phyloP scores from a whole-genome alignment of 2,888 invertebrate genomes.

The Busseola fusca region DNA sequence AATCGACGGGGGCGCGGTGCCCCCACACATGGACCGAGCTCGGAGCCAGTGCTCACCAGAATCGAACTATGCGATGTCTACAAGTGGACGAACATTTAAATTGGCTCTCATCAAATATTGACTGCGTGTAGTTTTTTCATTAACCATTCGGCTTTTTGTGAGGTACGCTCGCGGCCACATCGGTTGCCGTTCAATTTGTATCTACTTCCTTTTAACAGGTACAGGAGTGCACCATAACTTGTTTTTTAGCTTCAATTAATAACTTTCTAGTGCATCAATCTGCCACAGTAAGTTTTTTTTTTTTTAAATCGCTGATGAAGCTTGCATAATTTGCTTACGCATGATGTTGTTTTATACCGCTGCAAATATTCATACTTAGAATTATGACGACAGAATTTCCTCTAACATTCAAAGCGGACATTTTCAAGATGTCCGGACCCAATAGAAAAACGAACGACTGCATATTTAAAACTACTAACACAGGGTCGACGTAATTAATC shows the following conservation, averaged over 20 bases:
- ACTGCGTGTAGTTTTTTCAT: conserved; percentile 88
- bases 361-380: background rate
- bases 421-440: background rate
- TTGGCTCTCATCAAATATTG: conserved; percentile 89
- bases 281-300: conserved; percentile 17
- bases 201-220: conserved; percentile 75
- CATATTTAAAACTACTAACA: conserved; percentile 49
- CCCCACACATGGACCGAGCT: conserved; percentile 74
- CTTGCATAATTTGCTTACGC: conserved; percentile 2
- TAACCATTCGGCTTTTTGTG: conserved; percentile 84
- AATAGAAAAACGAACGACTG: conserved; percentile 20
- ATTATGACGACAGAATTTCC: background rate
- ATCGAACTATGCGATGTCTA: conserved; percentile 88
- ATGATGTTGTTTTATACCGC: background rate
- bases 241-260: conserved; percentile 55
- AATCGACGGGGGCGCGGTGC: conserved; percentile 78
- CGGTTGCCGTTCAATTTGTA: conserved; percentile 78
- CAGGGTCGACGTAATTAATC: conserved; percentile 40
- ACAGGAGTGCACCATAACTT: conserved; percentile 44
- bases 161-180: conserved; percentile 68
- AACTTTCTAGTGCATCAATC: conserved; percentile 43
- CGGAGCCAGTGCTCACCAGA: conserved; percentile 67
- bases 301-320: background rate
- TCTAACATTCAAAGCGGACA: no score
- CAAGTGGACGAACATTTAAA: conserved; percentile 89